Base-by-base conservation (phyloP, 2,797 vertebrate genomes). In the Lepilemur septentrionalis region DNA sequence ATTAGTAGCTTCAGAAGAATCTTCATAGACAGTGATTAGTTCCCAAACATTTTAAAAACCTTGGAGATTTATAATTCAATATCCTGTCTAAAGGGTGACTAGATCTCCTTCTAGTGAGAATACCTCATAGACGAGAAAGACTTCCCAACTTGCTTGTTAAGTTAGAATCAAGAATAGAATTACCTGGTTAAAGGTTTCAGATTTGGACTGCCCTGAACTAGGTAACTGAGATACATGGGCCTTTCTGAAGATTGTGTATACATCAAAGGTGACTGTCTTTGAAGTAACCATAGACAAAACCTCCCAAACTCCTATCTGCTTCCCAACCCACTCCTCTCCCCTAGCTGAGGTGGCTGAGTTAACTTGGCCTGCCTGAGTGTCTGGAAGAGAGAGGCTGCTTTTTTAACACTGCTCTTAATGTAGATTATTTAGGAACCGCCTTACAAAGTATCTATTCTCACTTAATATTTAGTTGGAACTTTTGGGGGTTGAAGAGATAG, bases 41-140 rank as follows among this genome's bases (percentile, higher is more conserved):
- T 72, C 76, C 48, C 46, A 69, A 95, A 96, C 23, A 92, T 41
- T 86, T 94, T 50, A 20, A 63, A 90, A 86, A 61, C 25, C 23
- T 63, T 2, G 2, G 15, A 46, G n/a, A 41, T 72, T 63, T 93
- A 32, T 46, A 80, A 75, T 17, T 80, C 41, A 59, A 15, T 67
- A 20, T 46, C 69, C 63, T 93, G 46, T 87, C 70, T 92, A 89
- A 82, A 57, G 41, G 28, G 38, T 65, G 28, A 35, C 35, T 50
- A 9, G 17, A 25, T 80, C 10, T 67, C 41, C 28, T 59, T 75
- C 38, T 81, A 72, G 55, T 22, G 43, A 18, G n/a, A 89, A 25
- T n/a, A 73, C 2, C 43, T 28, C 38, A 22, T 10, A 67, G 41
- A 22, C 25, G 67, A 52, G 52, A 78, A 73, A 41, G 6, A 67